These are phyloP conservation scores for Cassiopea xamachana DNA, from an alignment of 30 jellyfish, hydroid and myxozoan genomes.

Conservation along the genomic window DNA sequence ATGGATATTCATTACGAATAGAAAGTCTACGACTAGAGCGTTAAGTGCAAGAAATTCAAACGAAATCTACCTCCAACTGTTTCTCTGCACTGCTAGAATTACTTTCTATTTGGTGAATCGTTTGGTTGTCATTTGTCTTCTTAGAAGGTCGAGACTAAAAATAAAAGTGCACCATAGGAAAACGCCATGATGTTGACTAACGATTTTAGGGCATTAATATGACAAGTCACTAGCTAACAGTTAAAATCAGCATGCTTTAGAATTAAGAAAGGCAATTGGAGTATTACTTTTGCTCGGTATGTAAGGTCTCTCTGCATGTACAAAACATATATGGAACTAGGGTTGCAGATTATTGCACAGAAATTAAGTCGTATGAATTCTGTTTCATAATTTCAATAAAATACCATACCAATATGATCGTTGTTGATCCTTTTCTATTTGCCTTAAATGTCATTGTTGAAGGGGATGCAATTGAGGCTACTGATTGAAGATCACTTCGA, in stretches of 20 bases:
- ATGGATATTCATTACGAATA: too few relatives aligned
- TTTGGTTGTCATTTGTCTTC: conserved; percentile 1
- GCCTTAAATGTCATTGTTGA: conserved; percentile 52
- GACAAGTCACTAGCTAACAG: too few relatives aligned
- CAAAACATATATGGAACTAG: too few relatives aligned
- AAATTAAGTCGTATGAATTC: background rate
- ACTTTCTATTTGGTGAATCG: background rate
- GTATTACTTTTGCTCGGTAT: too few relatives aligned
- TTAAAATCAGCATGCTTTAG: too few relatives aligned
- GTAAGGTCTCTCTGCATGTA: too few relatives aligned
- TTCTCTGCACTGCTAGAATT: background rate
- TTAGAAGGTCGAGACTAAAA: conserved; percentile 27
- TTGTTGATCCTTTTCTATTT: conserved; percentile 60
- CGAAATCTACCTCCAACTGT: background rate
- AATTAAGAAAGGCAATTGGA: too few relatives aligned
- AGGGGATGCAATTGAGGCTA: conserved; percentile 30
- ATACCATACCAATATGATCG: conserved; percentile 56
- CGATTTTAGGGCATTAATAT: too few relatives aligned
- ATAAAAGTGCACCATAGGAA: background rate
- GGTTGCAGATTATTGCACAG: too few relatives aligned
- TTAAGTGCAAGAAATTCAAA: background rate
- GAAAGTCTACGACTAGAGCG: too few relatives aligned
- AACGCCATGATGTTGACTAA: too few relatives aligned
- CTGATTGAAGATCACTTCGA: conserved; percentile 26
- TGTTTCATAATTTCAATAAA: background rate